phyloP scores from a whole-genome alignment of 2,797 vertebrate genomes.

The Sorex maritimensis region DNA sequence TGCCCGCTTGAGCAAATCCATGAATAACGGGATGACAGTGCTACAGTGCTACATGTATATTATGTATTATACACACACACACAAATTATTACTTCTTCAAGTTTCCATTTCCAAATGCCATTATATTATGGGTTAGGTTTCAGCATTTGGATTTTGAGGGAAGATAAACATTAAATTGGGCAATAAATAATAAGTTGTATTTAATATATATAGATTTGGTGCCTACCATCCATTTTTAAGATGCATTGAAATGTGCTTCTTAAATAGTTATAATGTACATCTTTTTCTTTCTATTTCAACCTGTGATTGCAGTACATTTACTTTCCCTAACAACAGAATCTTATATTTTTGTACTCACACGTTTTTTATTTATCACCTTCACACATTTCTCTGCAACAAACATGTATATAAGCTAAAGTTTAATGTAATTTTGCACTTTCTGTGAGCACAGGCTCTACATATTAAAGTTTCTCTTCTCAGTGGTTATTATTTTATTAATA shows the following conservation, averaged over 20 bases:
- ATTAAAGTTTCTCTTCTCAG: conserved; percentile 44
- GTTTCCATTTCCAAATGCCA: neutral
- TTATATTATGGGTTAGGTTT: neutral
- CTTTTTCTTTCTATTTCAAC: conserved; percentile 57
- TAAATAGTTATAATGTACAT: conserved; percentile 41
- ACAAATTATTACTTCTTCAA: neutral
- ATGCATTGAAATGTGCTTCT: conserved; percentile 48
- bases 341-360: conserved; percentile 71
- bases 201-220: conserved; percentile 70
- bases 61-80: no score
- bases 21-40: no score
- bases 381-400: conserved; percentile 76
- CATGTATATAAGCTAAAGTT: conserved; percentile 77
- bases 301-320: conserved; percentile 66
- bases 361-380: conserved; percentile 75
- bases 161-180: neutral
- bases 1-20: no score
- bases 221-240: conserved; percentile 58
- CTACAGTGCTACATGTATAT: no score
- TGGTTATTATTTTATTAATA: conserved; percentile 30
- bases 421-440: conserved; percentile 70
- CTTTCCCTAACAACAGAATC: conserved; percentile 65
- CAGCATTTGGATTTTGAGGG: neutral
- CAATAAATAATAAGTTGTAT: conserved; percentile 31
- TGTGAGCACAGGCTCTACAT: conserved; percentile 35